Evolutionary conservation across 2,113 vertebrate species (phyloP), one percentile per base, ranked within the genome.

Genomic region (Poeciliopsis retropinna): DNA sequence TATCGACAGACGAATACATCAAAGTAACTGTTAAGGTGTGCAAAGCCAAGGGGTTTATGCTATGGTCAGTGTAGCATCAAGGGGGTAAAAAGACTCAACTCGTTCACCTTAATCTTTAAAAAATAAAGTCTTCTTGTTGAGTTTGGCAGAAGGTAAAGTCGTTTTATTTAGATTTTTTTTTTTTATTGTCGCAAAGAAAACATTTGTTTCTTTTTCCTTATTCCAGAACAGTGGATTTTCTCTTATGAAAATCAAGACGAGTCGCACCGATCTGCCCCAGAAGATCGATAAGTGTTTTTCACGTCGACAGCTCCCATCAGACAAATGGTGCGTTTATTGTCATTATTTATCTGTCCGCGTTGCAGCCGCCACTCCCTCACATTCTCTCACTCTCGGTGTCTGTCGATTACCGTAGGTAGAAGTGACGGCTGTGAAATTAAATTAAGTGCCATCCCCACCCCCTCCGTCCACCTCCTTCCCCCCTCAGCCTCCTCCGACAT

Each of bases 1-100:
- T 80, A 89, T 91, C 73, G 87, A 91, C 90, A 81, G 73, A 66
- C 87, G 76, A 83, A 92, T 94, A 87, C 70, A 91, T 92, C 91
- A 92, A 86, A 76, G 85, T 88, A 92, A 91, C 88, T 85, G 78
- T 82, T 72, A 79, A 68, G 88, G 86, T 41, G 41, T 62, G 79
- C 82, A 29, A 17, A 57, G 79, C 78, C 90, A 87, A 81, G 78
- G 87, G 79, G 85, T 92, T 88, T 87, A 89, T 74, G 73, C 79
- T 54, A 63, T 79, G 89, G 83, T 91, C 91, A 86, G 70, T 85
- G 75, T 78, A 12, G 79, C 86, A 84, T 85, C 81, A 67, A 71
- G 75, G 73, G 68, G 66, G 64, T 69, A 25, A 25, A 54, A n/a
- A 3, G 9, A 47, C 44, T 19, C 3, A 10, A 11, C 54, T 73